Base-by-base conservation (phyloP, 2,888 invertebrate genomes). In the Terebella lapidaria region DNA sequence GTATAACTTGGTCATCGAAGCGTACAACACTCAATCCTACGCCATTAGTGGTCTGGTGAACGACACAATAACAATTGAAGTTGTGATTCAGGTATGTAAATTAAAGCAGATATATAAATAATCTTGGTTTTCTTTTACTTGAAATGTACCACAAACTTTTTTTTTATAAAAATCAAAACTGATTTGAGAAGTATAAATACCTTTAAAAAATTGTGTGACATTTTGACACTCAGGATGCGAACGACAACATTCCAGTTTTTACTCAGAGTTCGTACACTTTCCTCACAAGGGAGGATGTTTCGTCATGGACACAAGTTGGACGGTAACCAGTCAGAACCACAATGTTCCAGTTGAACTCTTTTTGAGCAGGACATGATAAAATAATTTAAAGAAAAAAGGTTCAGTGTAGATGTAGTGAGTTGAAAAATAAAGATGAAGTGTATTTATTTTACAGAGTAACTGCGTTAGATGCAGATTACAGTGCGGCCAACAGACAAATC, bases 191-290 rank as follows among this genome's bases (percentile, higher is more conserved):
- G n/a, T n/a, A n/a, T n/a, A n/a, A n/a, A n/a, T n/a, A n/a, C n/a
- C n/a, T n/a, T n/a, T n/a, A n/a, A n/a, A n/a, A n/a, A n/a, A n/a
- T n/a, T n/a, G n/a, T 35, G 42, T n/a, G 10, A 35, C 42, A 15
- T 35, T 35, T 35, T 35, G 10, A 15, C 2, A 25, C 22, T 20
- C 45, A 62, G 62, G 62, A 62, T 54, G 54, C 54, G 27, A 62
- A 62, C 28, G 59, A 62, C 29, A 54, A 62, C 54, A 20, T 5
- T n/a, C 62, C 62, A 22, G 55, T 57, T 35, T 62, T 62, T 46
- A 49, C 57, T 15, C 46, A 35, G 45, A 18, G 47, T 28, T n/a
- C 18, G 27, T 62, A 62, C 54, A n/a, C 18, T 4, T 30, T 59
- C 18, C 18, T 27, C 29, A 45, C 59, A 22, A 28, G 15, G n/a